Evolutionary conservation across 2,113 vertebrate genomes (phyloP).

Genomic region (Pristiophorus japonicus): DNA sequence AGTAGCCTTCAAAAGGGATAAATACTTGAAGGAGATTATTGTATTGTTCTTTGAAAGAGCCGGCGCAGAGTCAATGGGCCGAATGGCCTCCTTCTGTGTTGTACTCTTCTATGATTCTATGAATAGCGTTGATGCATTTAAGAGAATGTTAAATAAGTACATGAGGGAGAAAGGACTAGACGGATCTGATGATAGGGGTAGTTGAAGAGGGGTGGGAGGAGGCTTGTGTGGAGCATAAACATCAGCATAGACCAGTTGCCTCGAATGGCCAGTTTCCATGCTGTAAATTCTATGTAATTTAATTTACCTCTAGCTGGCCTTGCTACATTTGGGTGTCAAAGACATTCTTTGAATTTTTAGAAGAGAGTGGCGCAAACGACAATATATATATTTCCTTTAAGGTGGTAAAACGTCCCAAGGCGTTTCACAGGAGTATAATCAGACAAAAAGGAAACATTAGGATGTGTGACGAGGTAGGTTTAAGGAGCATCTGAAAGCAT

Average conservation of each 20-base stretch:
- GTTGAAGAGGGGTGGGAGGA: background rate
- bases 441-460: too few relatives aligned
- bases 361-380: background rate
- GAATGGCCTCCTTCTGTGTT: too few relatives aligned
- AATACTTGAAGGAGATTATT: too few relatives aligned
- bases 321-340: background rate
- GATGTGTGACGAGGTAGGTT: too few relatives aligned
- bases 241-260: too few relatives aligned
- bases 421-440: background rate
- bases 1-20: too few relatives aligned
- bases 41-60: too few relatives aligned
- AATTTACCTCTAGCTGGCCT: background rate
- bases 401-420: background rate
- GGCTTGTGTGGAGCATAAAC: background rate
- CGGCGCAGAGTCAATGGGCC: too few relatives aligned
- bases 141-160: background rate
- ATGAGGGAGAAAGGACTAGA: background rate
- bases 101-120: too few relatives aligned
- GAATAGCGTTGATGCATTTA: background rate
- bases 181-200: background rate
- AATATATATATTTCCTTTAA: too few relatives aligned
- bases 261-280: background rate
- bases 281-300: background rate
- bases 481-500: too few relatives aligned
- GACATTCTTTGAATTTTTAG: background rate